Percentiles rank a stretch among this genome's conserved stretches.
phyloP scores from a whole-genome alignment of 2,888 invertebrate species.

The Andrena trimmerana region DNA sequence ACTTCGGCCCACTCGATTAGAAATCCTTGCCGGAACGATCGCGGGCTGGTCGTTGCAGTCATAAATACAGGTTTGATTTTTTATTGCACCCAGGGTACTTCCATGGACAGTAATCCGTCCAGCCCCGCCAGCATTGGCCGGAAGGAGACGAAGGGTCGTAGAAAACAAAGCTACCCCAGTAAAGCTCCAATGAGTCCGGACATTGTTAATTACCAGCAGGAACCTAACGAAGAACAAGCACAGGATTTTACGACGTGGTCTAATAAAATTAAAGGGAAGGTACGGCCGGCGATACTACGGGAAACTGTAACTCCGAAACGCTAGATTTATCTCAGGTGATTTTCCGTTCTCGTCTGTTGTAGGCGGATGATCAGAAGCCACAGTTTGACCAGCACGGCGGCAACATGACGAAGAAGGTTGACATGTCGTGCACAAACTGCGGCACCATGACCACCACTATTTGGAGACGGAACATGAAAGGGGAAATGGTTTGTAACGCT shows the following conservation, averaged over 20 bases:
- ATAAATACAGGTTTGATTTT: slow-evolving; percentile 24
- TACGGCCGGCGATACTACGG: slow-evolving; percentile 14
- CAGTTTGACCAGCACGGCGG: slow-evolving; percentile 80
- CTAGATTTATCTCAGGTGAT: not conserved
- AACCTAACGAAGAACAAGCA: slow-evolving; percentile 82
- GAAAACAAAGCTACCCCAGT: slow-evolving; percentile 93
- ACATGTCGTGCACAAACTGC: slow-evolving; percentile 98
- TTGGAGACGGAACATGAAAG: slow-evolving; percentile 98
- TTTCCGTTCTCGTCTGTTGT: not conserved
- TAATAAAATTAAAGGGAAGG: slow-evolving; percentile 79
- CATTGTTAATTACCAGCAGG: slow-evolving; percentile 80
- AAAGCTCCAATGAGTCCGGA: slow-evolving; percentile 86
- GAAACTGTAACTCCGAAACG: not conserved
- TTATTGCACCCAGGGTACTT: slow-evolving; percentile 78
- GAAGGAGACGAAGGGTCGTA: slow-evolving; percentile 89
- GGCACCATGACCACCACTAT: slow-evolving; percentile 98
- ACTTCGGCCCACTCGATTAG: not conserved
- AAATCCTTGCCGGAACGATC: not conserved
- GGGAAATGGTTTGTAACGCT: slow-evolving; percentile 99
- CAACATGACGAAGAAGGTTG: slow-evolving; percentile 86
- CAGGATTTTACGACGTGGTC: slow-evolving; percentile 84
- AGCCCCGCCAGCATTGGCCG: slow-evolving; percentile 84
- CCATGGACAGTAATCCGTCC: slow-evolving; percentile 84
- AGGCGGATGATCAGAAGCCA: slow-evolving; percentile 80
- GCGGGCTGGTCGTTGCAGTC: not conserved